These are phyloP conservation scores for Pachyseris speciosa DNA, from an alignment of 64 coral and sea anemone species.

Conservation along the genomic window DNA sequence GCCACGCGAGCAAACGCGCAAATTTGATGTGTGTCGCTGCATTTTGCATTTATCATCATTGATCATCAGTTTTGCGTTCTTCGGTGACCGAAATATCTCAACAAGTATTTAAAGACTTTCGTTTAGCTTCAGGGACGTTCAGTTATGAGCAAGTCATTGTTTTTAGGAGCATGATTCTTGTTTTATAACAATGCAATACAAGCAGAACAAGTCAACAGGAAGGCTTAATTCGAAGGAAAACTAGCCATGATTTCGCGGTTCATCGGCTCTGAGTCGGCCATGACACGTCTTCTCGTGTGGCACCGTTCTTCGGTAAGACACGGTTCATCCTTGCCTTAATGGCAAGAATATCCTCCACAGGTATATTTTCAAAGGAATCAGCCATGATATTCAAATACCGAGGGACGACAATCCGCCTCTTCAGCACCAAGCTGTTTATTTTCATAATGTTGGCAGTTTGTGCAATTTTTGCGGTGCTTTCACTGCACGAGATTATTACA, in stretches of 20 bases:
- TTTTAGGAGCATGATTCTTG: not conserved
- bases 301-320: not conserved
- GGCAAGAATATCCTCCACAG: not conserved
- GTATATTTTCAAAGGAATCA: not conserved
- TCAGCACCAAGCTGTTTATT: conserved; percentile 46
- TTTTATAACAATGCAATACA: not conserved
- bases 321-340: not conserved
- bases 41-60: no score
- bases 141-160: not conserved
- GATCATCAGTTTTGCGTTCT: no score
- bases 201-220: not conserved
- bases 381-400: conserved; percentile 45
- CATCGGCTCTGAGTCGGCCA: not conserved
- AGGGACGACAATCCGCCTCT: conserved; percentile 30
- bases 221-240: not conserved
- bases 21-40: no score
- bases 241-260: conserved; percentile 1
- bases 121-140: not conserved
- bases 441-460: conserved; percentile 1
- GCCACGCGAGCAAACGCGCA: not conserved
- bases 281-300: not conserved
- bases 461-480: conserved; percentile 22
- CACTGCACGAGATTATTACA: conserved; percentile 15
- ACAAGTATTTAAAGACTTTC: no score
- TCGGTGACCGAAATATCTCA: no score